Evolutionary conservation across 2,888 invertebrate species (phyloP).

Genomic region (Agonopterix alstromeriana): DNA sequence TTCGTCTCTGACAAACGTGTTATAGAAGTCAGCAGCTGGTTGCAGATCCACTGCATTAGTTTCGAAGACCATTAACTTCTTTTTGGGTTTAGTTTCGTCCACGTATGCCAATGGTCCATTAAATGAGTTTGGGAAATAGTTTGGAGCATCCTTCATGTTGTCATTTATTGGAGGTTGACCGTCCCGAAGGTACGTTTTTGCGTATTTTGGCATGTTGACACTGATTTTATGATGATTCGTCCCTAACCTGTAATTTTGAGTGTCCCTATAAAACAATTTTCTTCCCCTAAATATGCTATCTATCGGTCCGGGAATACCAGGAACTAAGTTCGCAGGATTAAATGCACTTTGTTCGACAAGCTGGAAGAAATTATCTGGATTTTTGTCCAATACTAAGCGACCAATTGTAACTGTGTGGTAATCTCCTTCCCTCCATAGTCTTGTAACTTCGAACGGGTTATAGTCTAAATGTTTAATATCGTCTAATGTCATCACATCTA

Average conservation of each 20-base stretch:
- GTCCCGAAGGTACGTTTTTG: constrained; percentile 10
- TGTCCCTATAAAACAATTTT: constrained; percentile 35
- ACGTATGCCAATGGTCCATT: constrained; percentile 19
- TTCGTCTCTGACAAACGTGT: constrained; percentile 60
- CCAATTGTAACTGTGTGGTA: constrained; percentile 41
- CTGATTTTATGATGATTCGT: constrained; percentile 41
- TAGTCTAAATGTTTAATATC: constrained; percentile 34
- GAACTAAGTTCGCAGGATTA: constrained; percentile 49
- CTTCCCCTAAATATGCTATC: constrained; percentile 42
- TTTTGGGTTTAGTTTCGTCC: constrained; percentile 34
- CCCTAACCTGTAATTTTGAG: constrained; percentile 49
- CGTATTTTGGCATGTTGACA: constrained; percentile 34
- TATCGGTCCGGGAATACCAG: constrained; percentile 50
- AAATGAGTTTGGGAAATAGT: constrained; percentile 19
- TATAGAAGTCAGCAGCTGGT: constrained; percentile 84
- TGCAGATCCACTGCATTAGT: constrained; percentile 18
- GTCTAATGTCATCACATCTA: constrained; percentile 39
- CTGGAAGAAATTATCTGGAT: constrained; percentile 40
- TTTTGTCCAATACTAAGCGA: constrained; percentile 34
- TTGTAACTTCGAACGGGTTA: constrained; percentile 47
- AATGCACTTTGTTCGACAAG: constrained; percentile 39
- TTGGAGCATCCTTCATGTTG: constrained; percentile 82
- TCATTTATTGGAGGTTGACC: constrained; percentile 79
- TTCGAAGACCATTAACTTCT: constrained; percentile 12
- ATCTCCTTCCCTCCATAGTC: constrained; percentile 49